Evolutionary conservation across 1,140 invertebrate species (phyloP), one percentile per base, ranked within the genome.

Genomic region (Harlomillsia oculata): DNA sequence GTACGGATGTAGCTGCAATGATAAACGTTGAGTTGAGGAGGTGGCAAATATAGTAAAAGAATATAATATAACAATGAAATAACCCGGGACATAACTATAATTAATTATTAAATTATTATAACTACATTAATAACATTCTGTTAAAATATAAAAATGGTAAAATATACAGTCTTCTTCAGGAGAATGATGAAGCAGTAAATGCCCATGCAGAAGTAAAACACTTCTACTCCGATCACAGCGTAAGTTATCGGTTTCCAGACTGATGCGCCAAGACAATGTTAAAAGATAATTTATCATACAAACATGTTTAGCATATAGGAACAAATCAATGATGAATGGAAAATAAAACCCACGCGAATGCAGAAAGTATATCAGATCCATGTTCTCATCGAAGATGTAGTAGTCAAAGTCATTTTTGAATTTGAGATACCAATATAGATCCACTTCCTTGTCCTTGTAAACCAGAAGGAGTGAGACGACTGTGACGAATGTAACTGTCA

Each of bases 331-430:
- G n/a, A 9, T 8, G 32, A 34, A 34, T 8, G 32, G 32, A 34
- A n/a, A 34, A 8, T 9, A 5, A 25, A 20, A 14, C 14, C n/a
- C 57, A 62, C 59, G 41, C 37, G 60, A 55, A 28, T 46, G 43
- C 1, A 53, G 32, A 18, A 13, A 6, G 0, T 44, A 16, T 14
- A 54, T 40, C 9, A 58, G 4, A 5, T 61, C 48, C 29, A 34
- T 40, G 41, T 58, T 49, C 37, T 63, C 60, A 0, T 44, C 53
- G 1, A 5, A 13, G 18, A 40, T 23, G 34, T 63, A 63, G 20
- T 21, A 51, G 25, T 63, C 56, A 21, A 56, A 56, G 21, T 63
- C 61, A 44, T 52, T 26, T 14, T 30, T 3, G 26, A 63, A 63
- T 39, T 59, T 63, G 29, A 53, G 32, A 13, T 39, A n/a, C 61